These are phyloP conservation scores for Typhlichthys subterraneus DNA, from an alignment of 2,797 vertebrate genomes.

Conservation along the genomic window DNA sequence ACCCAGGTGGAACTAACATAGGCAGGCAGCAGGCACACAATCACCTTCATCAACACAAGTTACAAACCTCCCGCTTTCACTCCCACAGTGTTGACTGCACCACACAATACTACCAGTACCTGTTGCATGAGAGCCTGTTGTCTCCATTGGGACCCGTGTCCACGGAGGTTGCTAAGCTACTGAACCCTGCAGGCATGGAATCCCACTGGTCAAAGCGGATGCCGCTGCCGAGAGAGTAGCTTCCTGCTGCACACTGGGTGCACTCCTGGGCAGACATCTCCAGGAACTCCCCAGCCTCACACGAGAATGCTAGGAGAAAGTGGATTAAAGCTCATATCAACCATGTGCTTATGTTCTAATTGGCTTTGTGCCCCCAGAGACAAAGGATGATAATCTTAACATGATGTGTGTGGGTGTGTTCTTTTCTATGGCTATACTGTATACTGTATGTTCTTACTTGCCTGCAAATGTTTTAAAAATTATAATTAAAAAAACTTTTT, in stretches of 20 bases:
- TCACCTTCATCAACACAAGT: not conserved
- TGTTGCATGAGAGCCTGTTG: slow-evolving; percentile 83
- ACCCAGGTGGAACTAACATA: slow-evolving; percentile 87
- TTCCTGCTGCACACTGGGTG: slow-evolving; percentile 90
- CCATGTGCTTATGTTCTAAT: too few species aligned
- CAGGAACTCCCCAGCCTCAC: slow-evolving; percentile 90
- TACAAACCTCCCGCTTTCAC: not conserved
- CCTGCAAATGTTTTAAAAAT: too few species aligned
- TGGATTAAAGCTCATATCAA: not conserved
- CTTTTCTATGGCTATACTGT: too few species aligned
- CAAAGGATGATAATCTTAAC: slow-evolving; percentile 40
- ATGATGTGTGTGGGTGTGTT: too few species aligned
- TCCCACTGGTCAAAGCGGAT: slow-evolving; percentile 97
- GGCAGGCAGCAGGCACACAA: slow-evolving; percentile 12
- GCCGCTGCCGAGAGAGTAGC: slow-evolving; percentile 94
- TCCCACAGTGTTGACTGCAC: not conserved
- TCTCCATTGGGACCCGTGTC: slow-evolving; percentile 75
- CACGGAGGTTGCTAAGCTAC: slow-evolving; percentile 87
- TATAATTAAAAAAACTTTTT: too few species aligned
- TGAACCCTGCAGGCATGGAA: slow-evolving; percentile 90
- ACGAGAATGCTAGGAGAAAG: slow-evolving; percentile 87
- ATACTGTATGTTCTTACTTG: too few species aligned
- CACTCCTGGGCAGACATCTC: slow-evolving; percentile 96
- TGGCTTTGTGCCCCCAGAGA: not conserved
- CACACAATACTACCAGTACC: slow-evolving; percentile 64